Base-by-base conservation (phyloP, 2,797 vertebrate species). In the Botia kubotai region DNA sequence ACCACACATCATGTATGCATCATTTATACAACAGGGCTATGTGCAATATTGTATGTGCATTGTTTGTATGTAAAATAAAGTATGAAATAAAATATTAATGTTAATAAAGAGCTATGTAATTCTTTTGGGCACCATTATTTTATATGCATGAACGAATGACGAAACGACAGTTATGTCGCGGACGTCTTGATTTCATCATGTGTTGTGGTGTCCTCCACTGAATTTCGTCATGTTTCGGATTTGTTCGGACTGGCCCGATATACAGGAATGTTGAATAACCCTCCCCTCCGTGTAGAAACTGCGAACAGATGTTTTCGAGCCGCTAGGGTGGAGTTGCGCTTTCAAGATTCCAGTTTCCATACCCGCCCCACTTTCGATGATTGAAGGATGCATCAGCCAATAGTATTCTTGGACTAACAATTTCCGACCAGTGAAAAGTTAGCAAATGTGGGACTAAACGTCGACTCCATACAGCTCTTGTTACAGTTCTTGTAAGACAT, bases 301-400 rank as follows among this genome's bases (percentile, higher is more conserved):
- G 70, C 91, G 91, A 72, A 84, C 90, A 92, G 76, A 91, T 89
- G 89, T 93, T 93, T 86, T 88, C 86, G 58, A 85, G 89, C 68
- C 85, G 66, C 86, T 84, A 83, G 93, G 93, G 93, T 88, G 93
- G 92, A 93, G 93, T 87, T 92, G 89, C 89, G 89, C 85, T 81
- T 26, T 88, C 86, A 90, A 89, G 91, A 92, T 90, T 83, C 72
- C 82, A 62, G 87, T 83, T 87, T 89, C 86, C 85, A 92, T 82
- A 79, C 88, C 89, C 91, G 55, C 77, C 83, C 52, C 0, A 39
- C 57, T 17, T 19, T 7, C 5, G 36, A 2, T 29, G 67, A 62
- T 4, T 69, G 93, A 92, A 90, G 83, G 77, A 4, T 0, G 2
- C 1, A 0, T 0, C 0, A 60, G 29, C 93, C 92, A 94, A 94